Evolutionary conservation across 2,888 invertebrate species (phyloP).

Genomic region (Allolobophora icterica): DNA sequence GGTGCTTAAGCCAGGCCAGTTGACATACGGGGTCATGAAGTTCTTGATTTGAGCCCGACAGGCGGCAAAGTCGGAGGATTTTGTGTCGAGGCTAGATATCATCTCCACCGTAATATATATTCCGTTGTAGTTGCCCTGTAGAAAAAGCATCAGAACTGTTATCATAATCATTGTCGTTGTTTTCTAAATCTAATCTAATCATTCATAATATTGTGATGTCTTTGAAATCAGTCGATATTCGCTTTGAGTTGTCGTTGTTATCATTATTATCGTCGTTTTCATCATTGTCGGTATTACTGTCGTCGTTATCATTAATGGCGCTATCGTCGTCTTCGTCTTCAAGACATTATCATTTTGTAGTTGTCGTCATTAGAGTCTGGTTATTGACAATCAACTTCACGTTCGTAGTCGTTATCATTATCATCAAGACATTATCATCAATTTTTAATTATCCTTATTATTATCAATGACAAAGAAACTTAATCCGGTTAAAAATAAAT

Average conservation of each 20-base stretch:
- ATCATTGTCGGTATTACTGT: background rate
- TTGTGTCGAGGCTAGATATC: constrained; percentile 21
- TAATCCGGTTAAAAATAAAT: no score
- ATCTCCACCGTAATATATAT: constrained; percentile 30
- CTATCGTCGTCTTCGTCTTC: background rate
- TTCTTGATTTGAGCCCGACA: constrained; percentile 32
- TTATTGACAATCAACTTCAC: background rate
- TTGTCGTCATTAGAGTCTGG: background rate
- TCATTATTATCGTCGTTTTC: background rate
- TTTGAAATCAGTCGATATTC: no score
- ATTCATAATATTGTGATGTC: no score
- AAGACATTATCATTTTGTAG: background rate
- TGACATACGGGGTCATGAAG: constrained; percentile 34
- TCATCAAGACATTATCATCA: no score
- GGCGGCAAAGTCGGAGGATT: constrained; percentile 26
- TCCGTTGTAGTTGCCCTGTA: constrained; percentile 31
- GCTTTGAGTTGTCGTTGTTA: background rate
- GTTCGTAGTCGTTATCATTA: no score
- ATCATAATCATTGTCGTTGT: no score
- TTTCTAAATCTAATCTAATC: no score
- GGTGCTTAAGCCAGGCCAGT: constrained; percentile 29
- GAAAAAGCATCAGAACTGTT: background rate
- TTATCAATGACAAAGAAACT: no score
- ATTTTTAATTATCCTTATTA: no score
- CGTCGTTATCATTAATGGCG: background rate